Evolutionary conservation across 2,797 vertebrate genomes (phyloP).

Genomic region (Crenichthys baileyi): DNA sequence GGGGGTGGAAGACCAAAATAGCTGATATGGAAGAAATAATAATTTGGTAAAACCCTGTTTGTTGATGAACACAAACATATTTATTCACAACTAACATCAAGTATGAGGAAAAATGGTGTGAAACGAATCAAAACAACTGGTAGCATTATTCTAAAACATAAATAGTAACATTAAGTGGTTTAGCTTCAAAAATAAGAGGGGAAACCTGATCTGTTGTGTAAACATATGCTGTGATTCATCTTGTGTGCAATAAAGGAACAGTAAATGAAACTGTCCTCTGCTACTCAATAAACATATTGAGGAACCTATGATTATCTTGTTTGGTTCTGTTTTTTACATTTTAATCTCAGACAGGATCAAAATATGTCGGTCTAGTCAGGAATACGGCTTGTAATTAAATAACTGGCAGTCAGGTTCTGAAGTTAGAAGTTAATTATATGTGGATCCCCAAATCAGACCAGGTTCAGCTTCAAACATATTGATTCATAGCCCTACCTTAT

Average conservation of each 20-base stretch:
- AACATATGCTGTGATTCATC: neutral
- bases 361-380: neutral
- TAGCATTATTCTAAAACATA: neutral
- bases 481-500: neutral
- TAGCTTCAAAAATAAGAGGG: neutral
- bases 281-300: slow-evolving; percentile 74
- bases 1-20: neutral
- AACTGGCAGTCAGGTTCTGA: neutral
- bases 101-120: neutral
- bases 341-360: neutral
- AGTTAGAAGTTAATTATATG: neutral
- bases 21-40: neutral
- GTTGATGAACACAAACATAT: slow-evolving; percentile 19
- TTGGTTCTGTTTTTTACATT: neutral
- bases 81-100: neutral
- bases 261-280: slow-evolving; percentile 37
- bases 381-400: neutral
- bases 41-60: neutral
- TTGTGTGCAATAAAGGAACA: slow-evolving; percentile 19
- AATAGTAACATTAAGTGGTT: neutral
- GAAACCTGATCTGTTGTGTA: neutral
- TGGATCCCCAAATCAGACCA: neutral
- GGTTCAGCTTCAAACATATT: neutral
- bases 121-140: neutral
- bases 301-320: slow-evolving; percentile 41